These are phyloP conservation scores for Zoanthus sociatus DNA, from an alignment of 92 coral and sea anemone genomes.

Conservation along the genomic window DNA sequence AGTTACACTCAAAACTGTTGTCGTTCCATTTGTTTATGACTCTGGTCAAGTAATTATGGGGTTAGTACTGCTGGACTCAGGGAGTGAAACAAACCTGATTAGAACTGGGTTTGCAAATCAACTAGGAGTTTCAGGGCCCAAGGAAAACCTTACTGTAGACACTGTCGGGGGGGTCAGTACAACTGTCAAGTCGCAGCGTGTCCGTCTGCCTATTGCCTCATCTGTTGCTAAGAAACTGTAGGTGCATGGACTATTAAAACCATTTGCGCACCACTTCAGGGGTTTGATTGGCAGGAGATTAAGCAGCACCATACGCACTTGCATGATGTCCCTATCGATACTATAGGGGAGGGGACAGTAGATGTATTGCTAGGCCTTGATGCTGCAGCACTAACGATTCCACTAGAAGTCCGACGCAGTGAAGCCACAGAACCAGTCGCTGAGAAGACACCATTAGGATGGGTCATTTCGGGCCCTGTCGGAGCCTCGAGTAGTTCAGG, in stretches of 20 bases:
- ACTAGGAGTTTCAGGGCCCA: conserved; percentile 47
- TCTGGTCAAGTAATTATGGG: conserved; percentile 47
- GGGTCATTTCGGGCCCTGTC: conserved; percentile 64
- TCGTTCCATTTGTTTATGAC: conserved; percentile 60
- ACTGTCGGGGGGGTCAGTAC: conserved; percentile 60
- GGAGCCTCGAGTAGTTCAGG: conserved; percentile 1
- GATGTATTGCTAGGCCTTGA: conserved; percentile 61
- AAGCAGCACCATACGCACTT: conserved; percentile 46
- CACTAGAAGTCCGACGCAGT: conserved; percentile 58
- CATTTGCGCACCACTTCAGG: conserved; percentile 59
- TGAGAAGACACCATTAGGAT: conserved; percentile 63
- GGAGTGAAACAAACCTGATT: conserved; percentile 62
- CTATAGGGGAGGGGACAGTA: conserved; percentile 43
- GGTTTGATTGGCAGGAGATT: conserved; percentile 57
- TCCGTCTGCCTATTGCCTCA: conserved; percentile 59
- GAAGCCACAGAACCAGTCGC: conserved; percentile 56
- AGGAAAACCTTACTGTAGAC: conserved; percentile 45
- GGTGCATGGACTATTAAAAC: conserved; percentile 67
- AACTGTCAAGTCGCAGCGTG: conserved; percentile 59
- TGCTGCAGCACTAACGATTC: conserved; percentile 66
- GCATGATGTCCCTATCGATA: conserved; percentile 48
- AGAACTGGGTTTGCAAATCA: conserved; percentile 60
- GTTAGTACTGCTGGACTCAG: conserved; percentile 52
- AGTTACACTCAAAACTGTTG: conserved; percentile 53
- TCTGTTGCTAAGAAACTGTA: conserved; percentile 50